Evolutionary conservation across 92 coral and sea anemone genomes (phyloP), one percentile per base, ranked within the genome.

Genomic region (Nematostella vectensis): DNA sequence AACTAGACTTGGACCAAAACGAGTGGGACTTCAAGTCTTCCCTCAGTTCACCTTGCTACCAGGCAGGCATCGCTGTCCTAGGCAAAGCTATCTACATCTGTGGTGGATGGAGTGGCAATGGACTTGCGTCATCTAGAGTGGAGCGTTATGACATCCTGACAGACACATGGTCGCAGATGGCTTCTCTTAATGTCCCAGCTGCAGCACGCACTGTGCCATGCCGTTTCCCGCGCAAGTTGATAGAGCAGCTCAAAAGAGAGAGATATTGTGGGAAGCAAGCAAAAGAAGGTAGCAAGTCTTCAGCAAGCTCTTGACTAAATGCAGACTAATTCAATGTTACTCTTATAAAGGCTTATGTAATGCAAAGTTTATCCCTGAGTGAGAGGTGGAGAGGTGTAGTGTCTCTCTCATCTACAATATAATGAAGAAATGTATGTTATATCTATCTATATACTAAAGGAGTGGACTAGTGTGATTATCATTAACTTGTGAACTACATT

Each of bases 61-160:
- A 91, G 44, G 98, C 96, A 3, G 98, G 98, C 0, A 75, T 85
- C 29, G 91, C 98, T 27, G 87, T 83, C 11, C 47, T 91, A 25
- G 72, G 75, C 63, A 80, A 68, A 43, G 83, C 85, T 49, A 91
- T 91, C 44, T 91, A 81, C 61, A 86, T 91, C 8, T 91, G 98
- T 72, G 98, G 98, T 2, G 98, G 98, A 0, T 91, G 98, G 98
- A 84, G 73, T 16, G 98, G 88, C 11, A 77, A 75, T 30, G 98
- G 98, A 26, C 62, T 70, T 17, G 98, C 88, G 1, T 62, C 89
- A 4, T 65, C 74, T 19, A 47, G 75, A 0, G 98, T 91, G 24
- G 98, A 85, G 55, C 76, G 94, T 58, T 91, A 91, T 48, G 89
- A 86, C 56, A 79, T 83, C 1, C 51, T 54, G n/a, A 78, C 82